A percentile compares a stretch with the other conserved stretches of the same genome.
phyloP scores from a whole-genome alignment of 2,797 vertebrate genomes.

The Scyliorhinus canicula region DNA sequence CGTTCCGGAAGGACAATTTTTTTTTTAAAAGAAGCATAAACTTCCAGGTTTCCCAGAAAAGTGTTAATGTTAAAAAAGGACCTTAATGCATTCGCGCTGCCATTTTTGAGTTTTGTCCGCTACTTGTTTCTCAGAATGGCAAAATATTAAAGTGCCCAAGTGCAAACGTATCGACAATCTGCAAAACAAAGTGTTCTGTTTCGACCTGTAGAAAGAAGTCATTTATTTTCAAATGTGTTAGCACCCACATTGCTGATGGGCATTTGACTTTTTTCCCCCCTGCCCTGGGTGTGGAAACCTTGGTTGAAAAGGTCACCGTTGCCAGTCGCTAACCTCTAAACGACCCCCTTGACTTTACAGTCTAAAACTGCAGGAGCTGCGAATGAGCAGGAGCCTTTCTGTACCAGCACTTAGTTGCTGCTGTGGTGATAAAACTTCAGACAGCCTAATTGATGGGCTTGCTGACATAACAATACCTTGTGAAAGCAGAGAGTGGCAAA shows the following conservation, averaged over 20 bases:
- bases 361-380: conserved; percentile 81
- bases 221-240: conserved; percentile 3
- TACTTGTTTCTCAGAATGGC: background rate
- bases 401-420: conserved; percentile 84
- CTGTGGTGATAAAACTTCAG: conserved; percentile 99
- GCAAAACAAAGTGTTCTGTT: background rate
- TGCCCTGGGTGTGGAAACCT: conserved; percentile 58
- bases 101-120: background rate
- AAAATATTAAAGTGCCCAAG: background rate
- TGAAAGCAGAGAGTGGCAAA: conserved; percentile 85
- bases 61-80: background rate
- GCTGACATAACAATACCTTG: conserved; percentile 98
- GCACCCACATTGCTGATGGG: conserved; percentile 24
- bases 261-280: background rate
- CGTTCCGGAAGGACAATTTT: background rate
- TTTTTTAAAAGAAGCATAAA: background rate
- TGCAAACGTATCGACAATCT: background rate
- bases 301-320: conserved; percentile 72
- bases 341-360: conserved; percentile 78
- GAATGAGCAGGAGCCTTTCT: conserved; percentile 81
- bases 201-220: background rate
- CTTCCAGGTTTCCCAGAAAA: background rate
- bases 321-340: conserved; percentile 84
- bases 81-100: background rate
- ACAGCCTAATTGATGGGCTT: conserved; percentile 99